Evolutionary conservation across 2,797 vertebrate species (phyloP), one percentile per base, ranked within the genome.

Genomic region (Sylvilagus floridanus): DNA sequence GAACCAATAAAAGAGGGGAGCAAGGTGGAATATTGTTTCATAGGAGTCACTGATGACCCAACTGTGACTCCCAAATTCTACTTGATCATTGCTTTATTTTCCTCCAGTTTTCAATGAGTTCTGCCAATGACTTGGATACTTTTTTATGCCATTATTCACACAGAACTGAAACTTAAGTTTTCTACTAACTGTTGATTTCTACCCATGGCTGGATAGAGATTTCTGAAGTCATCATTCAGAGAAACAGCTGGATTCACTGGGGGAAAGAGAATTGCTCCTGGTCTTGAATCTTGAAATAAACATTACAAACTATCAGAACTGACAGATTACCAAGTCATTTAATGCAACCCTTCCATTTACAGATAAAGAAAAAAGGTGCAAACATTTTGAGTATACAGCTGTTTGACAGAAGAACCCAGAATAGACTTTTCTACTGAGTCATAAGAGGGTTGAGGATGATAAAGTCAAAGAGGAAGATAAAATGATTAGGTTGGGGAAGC

Each of bases 401-500:
- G 16, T 84, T 82, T 60, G 62, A 69, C 5, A 21, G n/a, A 78
- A 83, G 63, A 73, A 63, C 57, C 60, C 50, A 50, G 84, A 87
- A 93, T 19, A 79, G 85, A 65, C n/a, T 71, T 62, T 96, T 92
- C 82, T 91, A 60, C 88, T 88, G 85, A 97, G 93, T 94, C 92
- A 81, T 37, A 35, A 91, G 84, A 87, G 62, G 21, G 8, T 21
- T 0, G 4, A 76, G 28, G 54, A 78, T 47, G 24, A 66, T 54
- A 50, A 83, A 73, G 62, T 89, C 71, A 50, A 81, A 95, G 83
- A 88, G 93, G 78, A 92, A 94, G 85, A 90, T 35, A 86, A 42
- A 65, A 79, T 21, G 85, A 96, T 96, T 75, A 84, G 92, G 37
- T 84, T 81, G 92, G 85, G 93, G 96, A 96, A 97, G 86, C 28